These are phyloP conservation scores for Urocitellus parryii DNA, from an alignment of 2,113 vertebrate genomes.

Conservation along the genomic window DNA sequence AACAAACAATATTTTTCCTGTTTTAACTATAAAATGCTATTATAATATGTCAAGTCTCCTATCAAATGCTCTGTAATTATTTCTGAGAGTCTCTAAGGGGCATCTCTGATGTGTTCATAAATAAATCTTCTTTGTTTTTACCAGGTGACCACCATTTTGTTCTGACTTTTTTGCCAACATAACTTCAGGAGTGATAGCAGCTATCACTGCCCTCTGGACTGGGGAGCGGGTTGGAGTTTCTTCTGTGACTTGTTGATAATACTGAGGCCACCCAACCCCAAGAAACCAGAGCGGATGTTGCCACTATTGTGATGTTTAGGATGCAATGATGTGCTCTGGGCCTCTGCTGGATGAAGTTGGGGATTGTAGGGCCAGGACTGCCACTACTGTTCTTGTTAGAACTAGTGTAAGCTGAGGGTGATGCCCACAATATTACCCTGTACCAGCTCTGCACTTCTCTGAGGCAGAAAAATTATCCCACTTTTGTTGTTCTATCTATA, in stretches of 20 bases:
- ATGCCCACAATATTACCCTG: rapidly evolving
- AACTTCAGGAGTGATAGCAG: background rate
- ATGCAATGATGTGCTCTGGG: background rate
- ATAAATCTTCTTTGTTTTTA: background rate
- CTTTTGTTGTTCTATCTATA: background rate
- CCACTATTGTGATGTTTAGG: background rate
- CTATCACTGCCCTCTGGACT: background rate
- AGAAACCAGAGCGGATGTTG: background rate
- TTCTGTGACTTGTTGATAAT: background rate
- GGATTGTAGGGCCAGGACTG: too few relatives aligned
- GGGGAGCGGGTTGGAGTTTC: background rate
- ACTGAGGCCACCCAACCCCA: background rate
- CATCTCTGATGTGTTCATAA: slow-evolving; percentile 22
- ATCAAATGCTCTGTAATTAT: background rate
- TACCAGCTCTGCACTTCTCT: background rate
- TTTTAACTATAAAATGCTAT: slow-evolving; percentile 38
- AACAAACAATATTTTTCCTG: background rate
- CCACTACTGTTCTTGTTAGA: background rate
- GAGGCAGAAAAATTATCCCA: background rate
- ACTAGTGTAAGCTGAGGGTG: background rate
- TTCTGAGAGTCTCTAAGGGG: background rate
- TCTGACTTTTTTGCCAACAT: background rate
- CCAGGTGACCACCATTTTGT: background rate
- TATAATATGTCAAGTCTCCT: background rate
- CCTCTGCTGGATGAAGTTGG: background rate